Conservation (phyloP, 2,888 invertebrate species). For the Lepidochitona cinerea region DNA sequence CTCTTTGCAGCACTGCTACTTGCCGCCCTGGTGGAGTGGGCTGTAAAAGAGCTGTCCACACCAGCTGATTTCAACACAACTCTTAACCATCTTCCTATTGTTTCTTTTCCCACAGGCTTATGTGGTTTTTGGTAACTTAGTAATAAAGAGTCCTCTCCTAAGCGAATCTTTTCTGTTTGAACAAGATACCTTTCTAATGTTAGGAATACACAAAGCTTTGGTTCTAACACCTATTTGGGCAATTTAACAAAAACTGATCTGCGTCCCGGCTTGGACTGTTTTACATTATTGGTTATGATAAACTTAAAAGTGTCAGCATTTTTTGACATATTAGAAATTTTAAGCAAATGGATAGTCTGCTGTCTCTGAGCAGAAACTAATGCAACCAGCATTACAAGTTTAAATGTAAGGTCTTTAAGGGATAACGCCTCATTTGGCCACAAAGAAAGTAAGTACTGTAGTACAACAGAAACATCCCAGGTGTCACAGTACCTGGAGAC, state of each 20-base stretch:
- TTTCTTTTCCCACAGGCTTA: not conserved
- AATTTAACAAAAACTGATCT: not conserved
- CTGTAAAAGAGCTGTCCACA: not conserved
- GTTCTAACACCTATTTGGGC: not conserved
- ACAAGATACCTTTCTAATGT: no score
- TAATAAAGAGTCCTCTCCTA: not conserved
- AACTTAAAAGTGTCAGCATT: not conserved
- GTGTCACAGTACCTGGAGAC: not conserved
- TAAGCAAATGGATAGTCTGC: not conserved
- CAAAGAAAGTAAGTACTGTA: not conserved
- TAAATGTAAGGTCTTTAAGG: not conserved
- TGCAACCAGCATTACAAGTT: not conserved
- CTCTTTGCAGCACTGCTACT: not conserved
- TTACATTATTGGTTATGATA: not conserved
- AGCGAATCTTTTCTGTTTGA: not conserved
- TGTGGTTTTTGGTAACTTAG: not conserved
- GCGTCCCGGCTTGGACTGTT: slow-evolving; percentile 1
- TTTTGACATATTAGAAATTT: not conserved
- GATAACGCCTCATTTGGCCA: not conserved
- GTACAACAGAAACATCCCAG: not conserved
- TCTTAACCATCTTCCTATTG: not conserved
- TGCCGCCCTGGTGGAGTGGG: not conserved
- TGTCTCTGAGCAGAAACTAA: not conserved
- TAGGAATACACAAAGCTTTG: not conserved
- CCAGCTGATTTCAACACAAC: not conserved